Conservation (phyloP, 1,140 invertebrate species). For the Ostrea denselamellosa region DNA sequence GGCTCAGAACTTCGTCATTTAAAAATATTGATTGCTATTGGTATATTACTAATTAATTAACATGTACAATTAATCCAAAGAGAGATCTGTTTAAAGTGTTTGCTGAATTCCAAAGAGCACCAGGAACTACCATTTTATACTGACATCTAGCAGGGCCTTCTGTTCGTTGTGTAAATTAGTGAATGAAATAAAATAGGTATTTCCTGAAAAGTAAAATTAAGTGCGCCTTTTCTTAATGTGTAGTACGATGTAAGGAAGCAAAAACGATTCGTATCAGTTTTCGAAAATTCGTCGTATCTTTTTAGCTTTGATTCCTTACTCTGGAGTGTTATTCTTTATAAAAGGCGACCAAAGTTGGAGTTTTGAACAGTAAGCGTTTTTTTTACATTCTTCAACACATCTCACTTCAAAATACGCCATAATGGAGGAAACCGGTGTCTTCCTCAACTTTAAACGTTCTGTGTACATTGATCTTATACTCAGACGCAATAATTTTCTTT, state of each 20-base stretch:
- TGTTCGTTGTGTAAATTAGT: background rate
- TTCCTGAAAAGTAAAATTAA: background rate
- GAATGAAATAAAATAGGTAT: background rate
- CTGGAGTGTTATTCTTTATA: no score
- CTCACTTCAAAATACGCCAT: background rate
- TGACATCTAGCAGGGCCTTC: background rate
- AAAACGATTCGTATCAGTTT: no score
- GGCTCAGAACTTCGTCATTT: background rate
- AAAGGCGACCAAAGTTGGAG: no score
- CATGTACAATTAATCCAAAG: background rate
- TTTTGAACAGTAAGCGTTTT: no score
- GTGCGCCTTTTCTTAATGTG: background rate
- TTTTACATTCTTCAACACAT: background rate
- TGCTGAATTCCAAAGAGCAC: background rate
- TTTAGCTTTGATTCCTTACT: no score
- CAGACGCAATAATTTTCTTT: background rate
- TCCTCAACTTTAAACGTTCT: slow-evolving; percentile 9
- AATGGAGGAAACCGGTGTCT: background rate
- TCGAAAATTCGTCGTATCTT: no score
- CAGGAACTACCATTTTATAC: background rate
- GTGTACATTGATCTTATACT: background rate
- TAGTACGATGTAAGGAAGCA: background rate
- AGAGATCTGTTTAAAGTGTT: background rate
- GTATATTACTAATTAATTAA: background rate
- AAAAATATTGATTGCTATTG: background rate